Evolutionary conservation across 2,797 vertebrate species (phyloP).

Genomic region (Helarctos malayanus): DNA sequence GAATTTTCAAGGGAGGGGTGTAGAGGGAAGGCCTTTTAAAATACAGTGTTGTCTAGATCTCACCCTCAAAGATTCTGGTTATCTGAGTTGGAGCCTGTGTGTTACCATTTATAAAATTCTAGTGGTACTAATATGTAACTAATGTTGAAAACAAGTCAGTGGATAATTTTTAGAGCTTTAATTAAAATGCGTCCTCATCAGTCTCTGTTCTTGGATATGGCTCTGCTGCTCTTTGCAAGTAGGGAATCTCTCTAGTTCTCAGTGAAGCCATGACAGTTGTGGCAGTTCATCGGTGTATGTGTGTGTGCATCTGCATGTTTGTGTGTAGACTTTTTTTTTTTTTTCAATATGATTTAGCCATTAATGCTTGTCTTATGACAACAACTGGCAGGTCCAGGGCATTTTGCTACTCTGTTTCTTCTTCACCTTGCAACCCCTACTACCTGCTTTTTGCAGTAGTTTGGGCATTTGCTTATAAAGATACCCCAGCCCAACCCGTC

Average conservation of each 20-base stretch:
- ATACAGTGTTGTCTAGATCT: not conserved
- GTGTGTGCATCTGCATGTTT: not conserved
- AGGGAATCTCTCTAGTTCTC: not conserved
- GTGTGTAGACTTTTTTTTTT: not conserved
- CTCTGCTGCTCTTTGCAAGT: not conserved
- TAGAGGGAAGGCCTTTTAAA: not conserved
- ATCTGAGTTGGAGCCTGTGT: not conserved
- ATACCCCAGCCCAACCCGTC: not conserved
- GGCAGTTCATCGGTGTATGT: not conserved
- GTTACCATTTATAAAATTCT: slow-evolving; percentile 2
- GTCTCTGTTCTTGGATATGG: not conserved
- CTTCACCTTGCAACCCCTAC: not conserved
- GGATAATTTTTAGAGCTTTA: not conserved
- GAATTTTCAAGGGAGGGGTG: not conserved
- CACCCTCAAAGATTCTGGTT: not conserved
- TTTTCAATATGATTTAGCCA: not conserved
- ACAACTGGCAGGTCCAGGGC: not conserved
- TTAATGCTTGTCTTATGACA: not conserved
- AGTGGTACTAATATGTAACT: not conserved
- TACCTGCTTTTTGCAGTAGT: not conserved
- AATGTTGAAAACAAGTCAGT: not conserved
- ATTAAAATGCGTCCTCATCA: not conserved
- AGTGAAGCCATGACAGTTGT: not conserved
- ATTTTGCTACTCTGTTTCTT: not conserved
- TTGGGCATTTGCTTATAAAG: not conserved